Base-by-base conservation (phyloP, 2,888 invertebrate species). In the Sylvicola cinctus region DNA sequence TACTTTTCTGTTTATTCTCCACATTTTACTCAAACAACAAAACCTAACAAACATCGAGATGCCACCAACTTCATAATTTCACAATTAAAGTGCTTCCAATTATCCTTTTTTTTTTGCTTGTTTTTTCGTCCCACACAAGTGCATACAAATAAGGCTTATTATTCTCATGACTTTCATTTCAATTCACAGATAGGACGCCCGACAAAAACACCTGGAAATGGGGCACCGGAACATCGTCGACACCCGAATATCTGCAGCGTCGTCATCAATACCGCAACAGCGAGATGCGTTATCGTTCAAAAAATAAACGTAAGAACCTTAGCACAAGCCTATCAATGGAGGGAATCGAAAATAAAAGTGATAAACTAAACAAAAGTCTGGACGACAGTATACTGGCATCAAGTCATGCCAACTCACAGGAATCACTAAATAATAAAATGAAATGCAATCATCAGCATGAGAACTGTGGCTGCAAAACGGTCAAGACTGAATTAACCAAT, bases 191-290 rank as follows among this genome's bases (percentile, higher is more conserved):
- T 46, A 55, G 56, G 32, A 52, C 55, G 5, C 51, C 54, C 6
- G 58, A 58, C 37, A 57, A 55, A 36, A 56, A 50, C 39, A 52
- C 51, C n/a, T 57, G 58, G 57, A 57, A 56, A 42, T 58, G 58
- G 58, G 48, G 51, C 23, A 45, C 51, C 8, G 47, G 52, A 77
- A 81, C 83, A 72, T 76, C 41, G 58, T 50, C 52, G 11, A 16
- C 38, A 20, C 90, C 90, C 0, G 87, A 88, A 44, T 91, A 91
- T 54, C 62, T 90, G 38, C 88, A 91, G 51, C 74, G 80, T 43
- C 64, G 88, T 17, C 81, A 83, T 50, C 63, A 75, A 35, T 76
- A 76, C 44, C 62, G 73, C 32, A 74, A 75, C 33, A 64, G 75
- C 37, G 58, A 58, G 39, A 53, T 58, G 26, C 54, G 58, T 3